A percentile compares a stretch with the other conserved stretches of the same genome.
Evolutionary conservation across 2,888 invertebrate genomes (phyloP).

Genomic region (Cryptus armator): DNA sequence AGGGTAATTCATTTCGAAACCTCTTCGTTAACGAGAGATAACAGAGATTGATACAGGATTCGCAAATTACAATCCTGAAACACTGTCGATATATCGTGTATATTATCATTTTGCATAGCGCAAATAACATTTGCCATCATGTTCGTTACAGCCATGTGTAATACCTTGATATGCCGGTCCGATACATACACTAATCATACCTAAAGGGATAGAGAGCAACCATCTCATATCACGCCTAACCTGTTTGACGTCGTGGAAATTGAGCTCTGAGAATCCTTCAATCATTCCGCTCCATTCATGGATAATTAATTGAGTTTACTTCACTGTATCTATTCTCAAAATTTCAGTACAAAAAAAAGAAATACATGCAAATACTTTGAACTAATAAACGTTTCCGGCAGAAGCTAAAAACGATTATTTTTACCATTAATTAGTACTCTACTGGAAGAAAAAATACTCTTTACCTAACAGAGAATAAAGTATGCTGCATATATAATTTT

Average conservation of each 20-base stretch:
- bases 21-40: conserved; percentile 15
- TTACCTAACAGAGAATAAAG: neutral
- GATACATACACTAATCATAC: conserved; percentile 13
- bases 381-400: too few species aligned
- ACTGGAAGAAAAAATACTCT: neutral
- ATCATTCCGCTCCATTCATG: neutral
- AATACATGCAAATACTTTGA: too few species aligned
- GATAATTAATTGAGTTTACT: neutral
- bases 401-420: neutral
- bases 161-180: conserved; percentile 14
- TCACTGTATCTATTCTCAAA: too few species aligned
- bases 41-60: neutral
- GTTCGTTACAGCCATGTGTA: conserved; percentile 5
- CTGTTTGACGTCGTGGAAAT: conserved; percentile 20
- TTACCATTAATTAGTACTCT: neutral
- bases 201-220: conserved; percentile 4
- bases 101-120: conserved; percentile 73
- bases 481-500: neutral
- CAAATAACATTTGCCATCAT: conserved; percentile 70
- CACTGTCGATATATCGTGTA: conserved; percentile 38
- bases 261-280: neutral
- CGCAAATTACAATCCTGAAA: neutral
- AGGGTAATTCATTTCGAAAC: neutral
- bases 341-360: too few species aligned
- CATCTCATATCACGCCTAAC: conserved; percentile 29